A percentile compares a stretch with the other conserved stretches of the same genome.
These are phyloP conservation scores for Cettia cetti DNA, from an alignment of 2,113 vertebrate genomes.

Conservation along the genomic window DNA sequence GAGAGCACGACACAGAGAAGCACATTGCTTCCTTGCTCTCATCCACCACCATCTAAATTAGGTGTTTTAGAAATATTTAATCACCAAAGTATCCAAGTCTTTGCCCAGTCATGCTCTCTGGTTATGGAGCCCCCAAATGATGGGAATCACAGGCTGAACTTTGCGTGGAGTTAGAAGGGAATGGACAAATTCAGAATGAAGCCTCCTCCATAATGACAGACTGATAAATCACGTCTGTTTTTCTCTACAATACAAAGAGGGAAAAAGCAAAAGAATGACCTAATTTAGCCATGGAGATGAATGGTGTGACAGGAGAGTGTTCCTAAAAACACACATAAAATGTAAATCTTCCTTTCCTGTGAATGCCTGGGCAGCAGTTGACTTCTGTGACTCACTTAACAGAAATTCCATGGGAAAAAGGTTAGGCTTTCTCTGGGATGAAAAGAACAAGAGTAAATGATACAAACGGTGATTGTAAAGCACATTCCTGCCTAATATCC, in stretches of 20 bases:
- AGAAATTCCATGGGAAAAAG: conserved; percentile 39
- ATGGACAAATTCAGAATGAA: not conserved
- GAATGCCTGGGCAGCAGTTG: conserved; percentile 46
- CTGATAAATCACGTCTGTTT: conserved; percentile 11
- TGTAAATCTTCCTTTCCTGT: conserved; percentile 46
- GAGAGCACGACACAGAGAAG: not conserved
- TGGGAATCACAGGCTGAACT: conserved; percentile 24
- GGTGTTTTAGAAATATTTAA: not conserved
- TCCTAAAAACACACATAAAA: conserved; percentile 44
- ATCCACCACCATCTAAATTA: not conserved
- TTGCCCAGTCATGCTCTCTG: conserved; percentile 22
- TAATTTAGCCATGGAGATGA: conserved; percentile 39
- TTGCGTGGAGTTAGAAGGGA: not conserved
- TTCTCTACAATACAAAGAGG: not conserved
- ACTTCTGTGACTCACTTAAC: conserved; percentile 38
- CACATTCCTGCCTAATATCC: not conserved
- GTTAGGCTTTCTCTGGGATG: not conserved
- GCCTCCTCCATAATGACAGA: conserved; percentile 4
- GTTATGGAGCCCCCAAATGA: not conserved
- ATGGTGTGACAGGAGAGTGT: conserved; percentile 1
- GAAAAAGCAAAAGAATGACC: conserved; percentile 30
- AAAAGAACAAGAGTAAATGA: conserved; percentile 2
- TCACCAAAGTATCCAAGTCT: not conserved
- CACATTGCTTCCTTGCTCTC: not conserved
- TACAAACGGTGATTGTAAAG: not conserved